Conservation (phyloP, 2,113 vertebrate genomes). For the Lasiurus borealis region DNA sequence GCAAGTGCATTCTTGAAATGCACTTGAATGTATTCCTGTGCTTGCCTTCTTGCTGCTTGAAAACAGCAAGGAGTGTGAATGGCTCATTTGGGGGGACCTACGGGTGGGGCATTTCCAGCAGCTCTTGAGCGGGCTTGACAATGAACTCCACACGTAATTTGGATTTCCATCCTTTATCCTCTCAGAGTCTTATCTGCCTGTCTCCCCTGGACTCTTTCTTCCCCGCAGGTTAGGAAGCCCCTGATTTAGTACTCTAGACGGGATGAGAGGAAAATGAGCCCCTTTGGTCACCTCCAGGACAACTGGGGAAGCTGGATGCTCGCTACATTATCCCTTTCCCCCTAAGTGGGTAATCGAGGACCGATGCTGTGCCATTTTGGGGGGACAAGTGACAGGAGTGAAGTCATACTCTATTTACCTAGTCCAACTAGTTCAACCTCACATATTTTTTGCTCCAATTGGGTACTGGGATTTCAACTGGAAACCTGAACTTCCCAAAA, state of each 20-base stretch:
- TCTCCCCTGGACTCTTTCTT: not conserved
- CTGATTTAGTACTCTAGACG: not conserved
- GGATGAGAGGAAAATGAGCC: not conserved
- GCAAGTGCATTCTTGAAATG: not conserved
- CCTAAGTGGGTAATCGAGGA: not conserved
- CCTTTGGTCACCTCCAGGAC: not conserved
- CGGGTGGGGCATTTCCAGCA: not conserved
- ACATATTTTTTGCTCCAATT: not conserved
- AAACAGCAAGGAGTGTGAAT: too few species aligned
- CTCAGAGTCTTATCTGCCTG: not conserved
- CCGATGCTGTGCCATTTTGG: not conserved
- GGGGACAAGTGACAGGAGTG: not conserved
- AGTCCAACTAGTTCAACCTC: not conserved
- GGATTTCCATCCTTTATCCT: not conserved
- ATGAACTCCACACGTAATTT: not conserved
- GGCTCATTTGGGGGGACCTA: too few species aligned
- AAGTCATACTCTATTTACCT: not conserved
- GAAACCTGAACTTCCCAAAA: not conserved
- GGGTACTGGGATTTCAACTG: not conserved
- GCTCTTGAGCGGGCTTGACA: not conserved
- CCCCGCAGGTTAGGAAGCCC: not conserved
- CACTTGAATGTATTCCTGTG: too few species aligned
- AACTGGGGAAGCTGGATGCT: not conserved
- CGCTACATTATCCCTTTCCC: not conserved
- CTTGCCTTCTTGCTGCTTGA: too few species aligned